These are phyloP conservation scores for Synanthedon vespiformis DNA, from an alignment of 2,888 invertebrate species.

Conservation along the genomic window DNA sequence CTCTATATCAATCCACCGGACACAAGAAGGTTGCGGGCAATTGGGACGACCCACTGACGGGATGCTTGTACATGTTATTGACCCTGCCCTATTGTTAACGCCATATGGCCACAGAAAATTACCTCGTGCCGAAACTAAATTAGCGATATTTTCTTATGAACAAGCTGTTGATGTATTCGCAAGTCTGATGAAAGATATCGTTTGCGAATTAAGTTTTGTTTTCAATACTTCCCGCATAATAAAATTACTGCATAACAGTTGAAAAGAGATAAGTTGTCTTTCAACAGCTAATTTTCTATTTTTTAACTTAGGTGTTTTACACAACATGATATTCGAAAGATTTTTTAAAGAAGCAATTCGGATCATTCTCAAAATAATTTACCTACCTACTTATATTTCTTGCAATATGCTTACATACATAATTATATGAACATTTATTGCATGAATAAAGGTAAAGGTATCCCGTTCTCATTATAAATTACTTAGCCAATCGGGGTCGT, in stretches of 20 bases:
- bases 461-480: too few relatives aligned
- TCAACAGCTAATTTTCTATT: not conserved
- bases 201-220: not conserved
- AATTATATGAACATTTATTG: too few relatives aligned
- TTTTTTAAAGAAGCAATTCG: too few relatives aligned
- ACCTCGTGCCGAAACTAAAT: conserved; percentile 33
- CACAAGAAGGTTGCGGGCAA: conserved; percentile 46
- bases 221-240: not conserved
- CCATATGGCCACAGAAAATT: conserved; percentile 54
- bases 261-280: too few relatives aligned
- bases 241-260: not conserved
- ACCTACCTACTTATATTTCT: too few relatives aligned
- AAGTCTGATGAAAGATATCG: conserved; percentile 11
- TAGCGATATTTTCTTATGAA: conserved; percentile 26
- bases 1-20: conserved; percentile 31
- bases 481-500: too few relatives aligned
- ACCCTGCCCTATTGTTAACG: conserved; percentile 61
- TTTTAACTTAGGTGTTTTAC: not conserved
- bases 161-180: conserved; percentile 1
- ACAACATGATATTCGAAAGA: not conserved
- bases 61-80: conserved; percentile 60
- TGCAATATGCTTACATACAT: too few relatives aligned
- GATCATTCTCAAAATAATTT: too few relatives aligned
- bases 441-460: too few relatives aligned
- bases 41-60: conserved; percentile 55